Conservation (phyloP, 2,113 vertebrate species). For the Oceanites oceanicus region DNA sequence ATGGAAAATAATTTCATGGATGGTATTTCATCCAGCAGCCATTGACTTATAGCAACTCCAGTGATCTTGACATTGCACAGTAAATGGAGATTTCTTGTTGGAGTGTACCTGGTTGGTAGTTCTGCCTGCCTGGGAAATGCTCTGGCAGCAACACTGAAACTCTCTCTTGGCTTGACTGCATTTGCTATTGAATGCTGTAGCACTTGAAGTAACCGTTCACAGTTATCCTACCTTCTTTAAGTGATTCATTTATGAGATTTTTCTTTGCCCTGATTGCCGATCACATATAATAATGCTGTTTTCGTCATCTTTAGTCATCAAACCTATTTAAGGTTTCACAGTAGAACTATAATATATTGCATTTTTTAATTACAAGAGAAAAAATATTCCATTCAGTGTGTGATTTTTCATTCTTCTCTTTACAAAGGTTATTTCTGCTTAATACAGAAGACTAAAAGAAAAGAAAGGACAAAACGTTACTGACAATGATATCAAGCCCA, state of each 20-base stretch:
- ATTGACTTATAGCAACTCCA: background rate
- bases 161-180: background rate
- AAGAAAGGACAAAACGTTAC: background rate
- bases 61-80: background rate
- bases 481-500: background rate
- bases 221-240: background rate
- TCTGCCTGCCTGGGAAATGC: background rate
- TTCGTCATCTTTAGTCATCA: background rate
- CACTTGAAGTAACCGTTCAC: background rate
- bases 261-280: background rate
- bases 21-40: background rate
- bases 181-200: background rate
- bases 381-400: background rate
- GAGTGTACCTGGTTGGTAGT: background rate
- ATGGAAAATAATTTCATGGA: background rate
- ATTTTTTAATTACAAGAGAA: conserved; percentile 16
- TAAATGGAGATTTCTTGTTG: background rate
- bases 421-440: background rate
- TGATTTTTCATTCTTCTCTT: background rate
- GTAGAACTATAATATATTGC: background rate
- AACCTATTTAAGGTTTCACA: background rate
- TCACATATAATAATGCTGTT: background rate
- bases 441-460: background rate
- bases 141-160: background rate
- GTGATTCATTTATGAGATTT: background rate